phyloP scores from a whole-genome alignment of 1,140 invertebrate species.

The Penaeus chinensis region DNA sequence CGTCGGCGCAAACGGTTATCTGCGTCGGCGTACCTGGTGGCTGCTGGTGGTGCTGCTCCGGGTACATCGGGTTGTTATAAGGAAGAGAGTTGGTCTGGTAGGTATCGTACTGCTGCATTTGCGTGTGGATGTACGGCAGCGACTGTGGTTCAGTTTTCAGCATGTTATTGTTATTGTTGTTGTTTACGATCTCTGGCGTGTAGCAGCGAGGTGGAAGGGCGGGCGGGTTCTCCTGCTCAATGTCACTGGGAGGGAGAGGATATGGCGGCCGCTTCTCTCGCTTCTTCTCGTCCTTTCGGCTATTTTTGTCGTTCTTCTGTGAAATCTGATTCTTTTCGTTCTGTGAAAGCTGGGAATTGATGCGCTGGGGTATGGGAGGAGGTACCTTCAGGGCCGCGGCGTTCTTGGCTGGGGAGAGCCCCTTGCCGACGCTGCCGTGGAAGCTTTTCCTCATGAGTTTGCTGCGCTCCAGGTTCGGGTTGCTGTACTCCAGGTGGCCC shows the following conservation, averaged over 20 bases:
- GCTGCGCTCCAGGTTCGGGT: constrained; percentile 86
- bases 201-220: constrained; percentile 62
- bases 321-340: constrained; percentile 71
- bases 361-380: constrained; percentile 85
- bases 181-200: constrained; percentile 59
- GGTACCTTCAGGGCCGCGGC: constrained; percentile 76
- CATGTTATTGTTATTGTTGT: constrained; percentile 53
- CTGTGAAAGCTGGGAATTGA: constrained; percentile 80
- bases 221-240: constrained; percentile 50
- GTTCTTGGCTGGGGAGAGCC: constrained; percentile 76
- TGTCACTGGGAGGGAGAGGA: constrained; percentile 50
- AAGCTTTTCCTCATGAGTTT: constrained; percentile 90
- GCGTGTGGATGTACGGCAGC: constrained; percentile 45
- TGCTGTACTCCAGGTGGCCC: constrained; percentile 85
- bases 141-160: constrained; percentile 58
- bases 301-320: constrained; percentile 49
- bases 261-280: constrained; percentile 58
- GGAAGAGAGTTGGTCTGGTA: constrained; percentile 45
- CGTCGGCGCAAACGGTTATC: constrained; percentile 64
- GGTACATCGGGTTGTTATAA: constrained; percentile 34
- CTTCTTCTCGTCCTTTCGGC: constrained; percentile 55
- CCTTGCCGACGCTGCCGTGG: constrained; percentile 84
- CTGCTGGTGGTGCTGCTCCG: constrained; percentile 29
- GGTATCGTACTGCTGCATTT: constrained; percentile 54
- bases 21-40: constrained; percentile 53